Evolutionary conservation across 2,888 invertebrate species (phyloP).

Genomic region (Axea sp.): DNA sequence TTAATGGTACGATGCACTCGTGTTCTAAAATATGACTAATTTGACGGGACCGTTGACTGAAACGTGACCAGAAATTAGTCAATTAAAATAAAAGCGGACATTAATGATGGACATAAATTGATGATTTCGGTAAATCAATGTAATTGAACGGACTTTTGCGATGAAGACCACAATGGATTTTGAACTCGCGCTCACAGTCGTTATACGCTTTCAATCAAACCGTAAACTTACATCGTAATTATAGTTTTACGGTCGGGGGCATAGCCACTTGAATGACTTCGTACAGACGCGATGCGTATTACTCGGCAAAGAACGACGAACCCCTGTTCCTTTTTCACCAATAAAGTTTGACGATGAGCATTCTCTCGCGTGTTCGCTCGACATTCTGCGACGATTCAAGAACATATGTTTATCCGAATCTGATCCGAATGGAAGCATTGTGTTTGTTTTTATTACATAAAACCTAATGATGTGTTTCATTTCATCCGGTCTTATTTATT

Average conservation of each 20-base stretch:
- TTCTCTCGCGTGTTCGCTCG: slow-evolving; percentile 18
- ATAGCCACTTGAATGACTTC: slow-evolving; percentile 14
- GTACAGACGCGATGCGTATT: slow-evolving; percentile 2
- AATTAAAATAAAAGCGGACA: no score
- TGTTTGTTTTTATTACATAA: slow-evolving; percentile 2
- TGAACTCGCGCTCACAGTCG: slow-evolving; percentile 2
- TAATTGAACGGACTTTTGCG: slow-evolving; percentile 4
- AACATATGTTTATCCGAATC: slow-evolving; percentile 9
- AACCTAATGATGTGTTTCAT: background rate
- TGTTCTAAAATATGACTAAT: no score
- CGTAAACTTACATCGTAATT: slow-evolving; percentile 32
- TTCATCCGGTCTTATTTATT: no score
- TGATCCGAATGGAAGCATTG: background rate
- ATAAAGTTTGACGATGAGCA: slow-evolving; percentile 3
- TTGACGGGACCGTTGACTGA: no score
- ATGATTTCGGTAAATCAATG: slow-evolving; percentile 17
- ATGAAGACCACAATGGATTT: slow-evolving; percentile 9
- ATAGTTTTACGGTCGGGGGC: slow-evolving; percentile 26
- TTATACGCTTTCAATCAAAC: slow-evolving; percentile 18
- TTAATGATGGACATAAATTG: slow-evolving; percentile 9
- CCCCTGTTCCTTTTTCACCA: slow-evolving; percentile 8
- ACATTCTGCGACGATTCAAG: no score
- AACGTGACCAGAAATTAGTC: no score
- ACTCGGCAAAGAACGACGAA: background rate
- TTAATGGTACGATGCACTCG: no score